Base-by-base conservation (phyloP, 2,888 invertebrate genomes). In the Pseudococcus longispinus region DNA sequence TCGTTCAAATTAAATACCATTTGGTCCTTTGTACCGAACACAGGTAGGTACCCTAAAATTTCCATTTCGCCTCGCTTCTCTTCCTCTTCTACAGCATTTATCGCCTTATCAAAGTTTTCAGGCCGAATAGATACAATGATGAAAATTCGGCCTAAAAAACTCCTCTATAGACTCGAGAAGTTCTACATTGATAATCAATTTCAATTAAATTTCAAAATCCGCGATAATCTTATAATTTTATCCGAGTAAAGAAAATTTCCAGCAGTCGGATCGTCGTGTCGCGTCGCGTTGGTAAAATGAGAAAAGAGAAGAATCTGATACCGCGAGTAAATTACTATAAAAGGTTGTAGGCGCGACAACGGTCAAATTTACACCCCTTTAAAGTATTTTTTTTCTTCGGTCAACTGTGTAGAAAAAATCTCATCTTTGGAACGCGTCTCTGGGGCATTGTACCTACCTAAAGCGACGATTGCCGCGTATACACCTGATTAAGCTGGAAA, bases 401-500 rank as follows among this genome's bases (percentile, higher is more conserved):
- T 15, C 70, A 70, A 70, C 29, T 32, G 29, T 6, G 70, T 15
- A 23, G 4, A 60, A 74, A 80, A 80, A 80, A 80, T 80, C 77
- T 80, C 77, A 80, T 80, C 23, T 80, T 80, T 80, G 11, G 18
- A 18, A 80, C 42, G 42, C 20, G 77, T 80, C 77, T 80, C 77
- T 80, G 4, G 77, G 23, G 77, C 18, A 13, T 42, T 42, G 29
- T 42, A 80, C 32, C 8, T 37, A 37, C 8, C 37, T 37, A 9
- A 5, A 37, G 37, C 8, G 18, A 42, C 77, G 77, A 70, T 70
- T 80, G 20, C 37, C 37, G 37, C 37, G 37, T 37, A 29, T 42
- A 42, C 77, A 80, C 37, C 42, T 80, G 77, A 80, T 80, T 80
- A 42, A 80, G 77, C 20, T 80, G 42, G 18, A 42, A 80, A 80